Conservation (phyloP, 1,140 invertebrate species). For the Bombyx mandarina region DNA sequence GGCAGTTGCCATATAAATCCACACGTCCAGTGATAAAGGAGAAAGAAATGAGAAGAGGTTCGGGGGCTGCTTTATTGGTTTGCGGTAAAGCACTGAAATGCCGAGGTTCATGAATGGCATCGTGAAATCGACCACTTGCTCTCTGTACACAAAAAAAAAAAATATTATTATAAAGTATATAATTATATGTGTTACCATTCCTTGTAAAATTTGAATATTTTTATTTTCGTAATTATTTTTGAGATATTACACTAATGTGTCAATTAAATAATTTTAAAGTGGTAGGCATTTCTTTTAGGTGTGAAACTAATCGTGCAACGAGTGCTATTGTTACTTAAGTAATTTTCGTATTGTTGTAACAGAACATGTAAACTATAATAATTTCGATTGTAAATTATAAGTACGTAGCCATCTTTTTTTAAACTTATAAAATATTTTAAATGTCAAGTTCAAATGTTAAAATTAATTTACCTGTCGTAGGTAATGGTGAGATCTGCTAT, state of each 20-base stretch:
- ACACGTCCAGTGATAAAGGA: slow-evolving; percentile 93
- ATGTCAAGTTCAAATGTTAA: neutral
- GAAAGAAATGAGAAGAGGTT: slow-evolving; percentile 94
- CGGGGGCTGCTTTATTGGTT: slow-evolving; percentile 91
- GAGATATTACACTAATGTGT: too few species aligned
- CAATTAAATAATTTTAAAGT: too few species aligned
- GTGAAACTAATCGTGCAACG: too few species aligned
- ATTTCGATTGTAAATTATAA: too few species aligned
- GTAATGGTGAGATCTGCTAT: slow-evolving; percentile 96
- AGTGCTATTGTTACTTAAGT: too few species aligned
- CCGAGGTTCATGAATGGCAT: slow-evolving; percentile 97
- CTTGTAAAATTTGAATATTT: neutral
- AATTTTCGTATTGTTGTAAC: too few species aligned
- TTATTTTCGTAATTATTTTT: neutral
- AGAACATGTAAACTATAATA: too few species aligned
- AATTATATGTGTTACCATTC: neutral
- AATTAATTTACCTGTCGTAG: slow-evolving; percentile 76
- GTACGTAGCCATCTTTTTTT: too few species aligned
- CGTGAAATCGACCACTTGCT: slow-evolving; percentile 92
- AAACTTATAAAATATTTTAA: too few species aligned
- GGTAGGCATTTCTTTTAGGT: too few species aligned
- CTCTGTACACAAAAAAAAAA: slow-evolving; percentile 32
- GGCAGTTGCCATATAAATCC: slow-evolving; percentile 96
- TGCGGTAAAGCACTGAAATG: slow-evolving; percentile 93
- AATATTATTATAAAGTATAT: neutral